phyloP scores from a whole-genome alignment of 2,888 invertebrate genomes.

The Zele albiditarsus region DNA sequence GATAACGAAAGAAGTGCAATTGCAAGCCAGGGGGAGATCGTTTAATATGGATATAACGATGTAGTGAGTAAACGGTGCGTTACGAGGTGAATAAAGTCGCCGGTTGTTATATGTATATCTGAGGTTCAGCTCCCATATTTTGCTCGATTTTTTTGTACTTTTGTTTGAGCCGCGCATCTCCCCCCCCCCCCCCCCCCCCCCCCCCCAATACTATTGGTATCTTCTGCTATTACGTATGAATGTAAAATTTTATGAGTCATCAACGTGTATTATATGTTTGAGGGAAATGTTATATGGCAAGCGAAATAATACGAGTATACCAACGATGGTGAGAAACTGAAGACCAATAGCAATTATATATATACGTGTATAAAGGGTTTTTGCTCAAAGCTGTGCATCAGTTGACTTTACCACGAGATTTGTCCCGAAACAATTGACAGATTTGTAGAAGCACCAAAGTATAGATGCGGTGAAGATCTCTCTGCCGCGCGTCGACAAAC shows the following conservation, averaged over 20 bases:
- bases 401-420: slow-evolving; percentile 58
- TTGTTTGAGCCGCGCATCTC: background rate
- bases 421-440: slow-evolving; percentile 72
- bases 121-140: background rate
- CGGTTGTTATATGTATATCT: slow-evolving; percentile 29
- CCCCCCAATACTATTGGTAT: too few relatives aligned
- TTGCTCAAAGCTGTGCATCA: background rate
- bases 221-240: slow-evolving; percentile 26
- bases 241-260: slow-evolving; percentile 24
- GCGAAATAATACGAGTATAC: slow-evolving; percentile 4
- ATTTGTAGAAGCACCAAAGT: slow-evolving; percentile 65
- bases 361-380: background rate
- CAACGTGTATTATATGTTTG: slow-evolving; percentile 19
- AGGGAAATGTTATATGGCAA: background rate
- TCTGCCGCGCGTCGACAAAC: slow-evolving; percentile 13
- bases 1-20: background rate
- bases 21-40: slow-evolving; percentile 18
- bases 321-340: slow-evolving; percentile 23
- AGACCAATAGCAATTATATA: background rate
- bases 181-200: too few relatives aligned
- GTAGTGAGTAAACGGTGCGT: slow-evolving; percentile 35
- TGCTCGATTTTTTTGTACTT: slow-evolving; percentile 32
- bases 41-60: slow-evolving; percentile 37
- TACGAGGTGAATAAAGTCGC: slow-evolving; percentile 37
- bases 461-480: slow-evolving; percentile 49